Conservation (phyloP, 1,140 invertebrate genomes). For the Whitmania pigra region DNA sequence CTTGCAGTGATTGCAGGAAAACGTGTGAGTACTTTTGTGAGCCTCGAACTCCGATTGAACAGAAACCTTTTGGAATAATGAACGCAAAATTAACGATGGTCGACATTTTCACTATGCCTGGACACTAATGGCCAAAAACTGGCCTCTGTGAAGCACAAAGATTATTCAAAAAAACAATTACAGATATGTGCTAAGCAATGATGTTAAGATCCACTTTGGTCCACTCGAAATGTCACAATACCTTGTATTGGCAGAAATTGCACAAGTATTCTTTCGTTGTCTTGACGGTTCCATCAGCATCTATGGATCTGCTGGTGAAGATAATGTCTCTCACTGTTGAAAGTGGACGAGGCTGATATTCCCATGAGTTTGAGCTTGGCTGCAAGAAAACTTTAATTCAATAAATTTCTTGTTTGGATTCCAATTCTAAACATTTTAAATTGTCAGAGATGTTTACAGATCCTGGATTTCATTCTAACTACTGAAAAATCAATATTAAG, state of each 20-base stretch:
- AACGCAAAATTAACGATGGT: too few species aligned
- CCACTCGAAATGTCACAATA: not conserved
- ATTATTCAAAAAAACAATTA: too few species aligned
- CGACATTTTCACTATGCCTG: too few species aligned
- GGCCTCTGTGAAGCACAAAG: too few species aligned
- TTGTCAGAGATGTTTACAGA: not conserved
- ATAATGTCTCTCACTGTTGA: slow-evolving; percentile 1
- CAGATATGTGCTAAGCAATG: too few species aligned
- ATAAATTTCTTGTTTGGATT: not conserved
- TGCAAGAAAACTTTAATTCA: not conserved
- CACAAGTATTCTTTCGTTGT: slow-evolving; percentile 14
- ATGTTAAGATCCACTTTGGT: too few species aligned
- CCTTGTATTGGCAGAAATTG: slow-evolving; percentile 18
- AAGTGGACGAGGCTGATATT: not conserved
- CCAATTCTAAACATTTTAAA: not conserved
- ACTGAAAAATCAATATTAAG: not conserved
- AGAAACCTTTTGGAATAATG: not conserved
- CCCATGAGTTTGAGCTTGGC: not conserved
- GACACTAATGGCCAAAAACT: too few species aligned
- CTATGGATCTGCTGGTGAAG: slow-evolving; percentile 9
- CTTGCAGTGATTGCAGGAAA: slow-evolving; percentile 19
- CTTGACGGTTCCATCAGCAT: slow-evolving; percentile 15
- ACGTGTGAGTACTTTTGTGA: slow-evolving; percentile 8
- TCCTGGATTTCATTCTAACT: not conserved
- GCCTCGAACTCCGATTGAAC: not conserved